Conservation (phyloP, 2,797 vertebrate species). For the Macrochelys suwanniensis region DNA sequence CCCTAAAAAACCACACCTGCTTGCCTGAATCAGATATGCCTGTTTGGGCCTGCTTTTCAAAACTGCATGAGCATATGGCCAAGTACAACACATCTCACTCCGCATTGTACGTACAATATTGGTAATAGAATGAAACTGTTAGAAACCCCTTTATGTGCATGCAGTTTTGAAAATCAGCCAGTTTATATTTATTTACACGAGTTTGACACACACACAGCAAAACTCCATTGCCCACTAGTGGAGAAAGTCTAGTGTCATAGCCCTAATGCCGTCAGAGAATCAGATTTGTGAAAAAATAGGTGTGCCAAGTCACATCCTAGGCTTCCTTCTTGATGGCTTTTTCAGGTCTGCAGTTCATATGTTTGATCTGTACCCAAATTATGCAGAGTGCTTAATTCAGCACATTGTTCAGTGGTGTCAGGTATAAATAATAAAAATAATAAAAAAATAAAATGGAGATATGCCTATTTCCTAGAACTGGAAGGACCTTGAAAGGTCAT, state of each 20-base stretch:
- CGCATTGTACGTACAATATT: background rate
- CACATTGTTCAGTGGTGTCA: too few relatives aligned
- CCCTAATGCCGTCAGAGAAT: rapidly evolving
- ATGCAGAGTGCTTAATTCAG: too few relatives aligned
- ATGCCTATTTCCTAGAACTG: too few relatives aligned
- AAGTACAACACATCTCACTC: background rate
- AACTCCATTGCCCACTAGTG: rapidly evolving
- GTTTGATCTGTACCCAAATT: too few relatives aligned
- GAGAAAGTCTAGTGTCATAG: rapidly evolving
- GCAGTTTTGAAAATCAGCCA: background rate
- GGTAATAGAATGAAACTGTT: background rate
- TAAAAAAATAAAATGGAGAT: too few relatives aligned
- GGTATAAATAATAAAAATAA: too few relatives aligned
- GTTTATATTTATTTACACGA: background rate
- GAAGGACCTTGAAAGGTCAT: too few relatives aligned
- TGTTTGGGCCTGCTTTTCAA: background rate
- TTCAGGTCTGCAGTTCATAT: background rate
- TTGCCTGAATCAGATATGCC: background rate
- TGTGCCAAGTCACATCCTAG: background rate
- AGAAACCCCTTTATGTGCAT: background rate
- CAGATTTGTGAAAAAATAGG: background rate
- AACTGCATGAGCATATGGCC: background rate
- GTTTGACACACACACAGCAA: background rate
- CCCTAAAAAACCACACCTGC: background rate
- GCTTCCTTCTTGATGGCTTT: background rate